Evolutionary conservation across 2,113 vertebrate genomes (phyloP).

Genomic region (Geococcyx californianus): DNA sequence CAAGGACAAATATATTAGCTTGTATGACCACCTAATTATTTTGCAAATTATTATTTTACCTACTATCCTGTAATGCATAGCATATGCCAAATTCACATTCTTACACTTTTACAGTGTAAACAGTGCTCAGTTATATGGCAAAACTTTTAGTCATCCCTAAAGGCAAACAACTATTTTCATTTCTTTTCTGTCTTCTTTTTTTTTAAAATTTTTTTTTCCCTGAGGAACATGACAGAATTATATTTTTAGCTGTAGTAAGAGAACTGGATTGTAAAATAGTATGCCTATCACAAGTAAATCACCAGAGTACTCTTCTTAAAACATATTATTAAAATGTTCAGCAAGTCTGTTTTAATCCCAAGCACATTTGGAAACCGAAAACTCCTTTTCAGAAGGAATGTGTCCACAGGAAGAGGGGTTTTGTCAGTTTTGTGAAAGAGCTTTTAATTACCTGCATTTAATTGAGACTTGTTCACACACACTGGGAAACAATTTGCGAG

Average conservation of each 20-base stretch:
- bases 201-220: neutral
- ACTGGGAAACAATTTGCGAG: conserved; percentile 22
- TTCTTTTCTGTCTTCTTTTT: neutral
- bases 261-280: neutral
- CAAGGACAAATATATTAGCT: neutral
- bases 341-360: neutral
- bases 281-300: neutral
- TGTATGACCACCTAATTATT: neutral
- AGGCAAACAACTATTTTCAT: neutral
- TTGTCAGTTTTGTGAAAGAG: conserved; percentile 10
- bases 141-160: neutral
- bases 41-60: neutral
- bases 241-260: neutral
- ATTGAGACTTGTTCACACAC: conserved; percentile 11
- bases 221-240: neutral
- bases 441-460: conserved; percentile 50
- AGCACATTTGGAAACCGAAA: neutral
- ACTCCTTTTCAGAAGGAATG: conserved; percentile 9
- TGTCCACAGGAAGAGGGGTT: neutral
- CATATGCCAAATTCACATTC: neutral
- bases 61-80: neutral
- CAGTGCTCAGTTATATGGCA: neutral
- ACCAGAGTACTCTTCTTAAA: neutral
- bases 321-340: neutral
- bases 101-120: neutral